Conservation (phyloP, 2,113 vertebrate genomes). For the Ifrita kowaldi region DNA sequence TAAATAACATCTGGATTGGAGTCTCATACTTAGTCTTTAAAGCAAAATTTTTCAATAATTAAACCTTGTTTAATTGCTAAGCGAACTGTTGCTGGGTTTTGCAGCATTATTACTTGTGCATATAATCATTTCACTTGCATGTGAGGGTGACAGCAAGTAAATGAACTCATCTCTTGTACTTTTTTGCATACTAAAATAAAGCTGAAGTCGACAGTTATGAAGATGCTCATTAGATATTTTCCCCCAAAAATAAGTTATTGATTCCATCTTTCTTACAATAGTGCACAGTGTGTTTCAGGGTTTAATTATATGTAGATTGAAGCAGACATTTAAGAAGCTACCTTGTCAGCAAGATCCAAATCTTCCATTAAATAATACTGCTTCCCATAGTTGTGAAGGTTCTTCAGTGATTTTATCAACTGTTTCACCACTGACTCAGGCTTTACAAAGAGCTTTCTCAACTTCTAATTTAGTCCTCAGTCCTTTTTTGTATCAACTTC, state of each 20-base stretch:
- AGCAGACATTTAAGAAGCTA: neutral
- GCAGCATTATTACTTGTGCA: neutral
- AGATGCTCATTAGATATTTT: neutral
- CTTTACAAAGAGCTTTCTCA: neutral
- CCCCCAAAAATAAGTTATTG: neutral
- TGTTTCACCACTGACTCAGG: neutral
- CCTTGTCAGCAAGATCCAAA: neutral
- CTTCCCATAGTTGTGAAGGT: neutral
- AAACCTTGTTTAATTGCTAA: neutral
- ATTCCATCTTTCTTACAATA: neutral
- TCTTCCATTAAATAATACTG: neutral
- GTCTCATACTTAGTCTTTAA: neutral
- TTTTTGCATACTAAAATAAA: neutral
- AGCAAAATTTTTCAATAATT: neutral
- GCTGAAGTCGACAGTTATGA: neutral
- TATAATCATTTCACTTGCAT: neutral
- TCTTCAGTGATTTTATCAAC: neutral
- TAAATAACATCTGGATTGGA: constrained; percentile 11
- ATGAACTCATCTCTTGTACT: neutral
- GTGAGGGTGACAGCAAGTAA: neutral
- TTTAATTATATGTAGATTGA: neutral
- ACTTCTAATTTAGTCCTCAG: neutral
- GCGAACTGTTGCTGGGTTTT: neutral
- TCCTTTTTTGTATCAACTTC: neutral
- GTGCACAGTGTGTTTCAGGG: neutral